Evolutionary conservation across 2,888 invertebrate species (phyloP).

Genomic region (Miltochrista miniata): DNA sequence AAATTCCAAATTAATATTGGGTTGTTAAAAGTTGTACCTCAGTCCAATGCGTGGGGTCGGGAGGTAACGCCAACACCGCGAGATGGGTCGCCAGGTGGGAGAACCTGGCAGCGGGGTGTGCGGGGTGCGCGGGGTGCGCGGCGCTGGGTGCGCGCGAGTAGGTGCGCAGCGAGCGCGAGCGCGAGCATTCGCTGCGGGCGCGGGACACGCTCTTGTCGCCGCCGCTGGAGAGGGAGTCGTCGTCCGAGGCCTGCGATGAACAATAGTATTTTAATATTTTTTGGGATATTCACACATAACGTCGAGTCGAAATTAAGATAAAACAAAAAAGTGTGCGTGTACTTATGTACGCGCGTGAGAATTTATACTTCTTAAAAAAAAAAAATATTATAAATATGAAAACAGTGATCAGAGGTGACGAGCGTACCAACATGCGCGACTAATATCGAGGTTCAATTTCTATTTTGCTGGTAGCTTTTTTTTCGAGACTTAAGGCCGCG

Average conservation of each 20-base stretch:
- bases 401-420: no score
- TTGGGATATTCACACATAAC: background rate
- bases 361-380: no score
- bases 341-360: no score
- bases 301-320: no score
- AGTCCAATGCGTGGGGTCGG: slow-evolving; percentile 62
- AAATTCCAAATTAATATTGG: no score
- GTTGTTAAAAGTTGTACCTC: no score
- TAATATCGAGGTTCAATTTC: no score
- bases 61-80: slow-evolving; percentile 54
- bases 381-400: no score
- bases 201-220: slow-evolving; percentile 73
- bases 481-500: no score
- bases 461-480: no score
- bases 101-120: slow-evolving; percentile 24
- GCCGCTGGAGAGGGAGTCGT: slow-evolving; percentile 68
- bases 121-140: slow-evolving; percentile 26
- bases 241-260: slow-evolving; percentile 66
- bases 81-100: slow-evolving; percentile 51
- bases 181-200: slow-evolving; percentile 24
- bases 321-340: no score
- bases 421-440: no score
- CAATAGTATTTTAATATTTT: background rate
- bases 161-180: slow-evolving; percentile 21
- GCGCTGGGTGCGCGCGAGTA: slow-evolving; percentile 24